Conservation (phyloP, 1,140 invertebrate species). For the Platorchestia sp. region DNA sequence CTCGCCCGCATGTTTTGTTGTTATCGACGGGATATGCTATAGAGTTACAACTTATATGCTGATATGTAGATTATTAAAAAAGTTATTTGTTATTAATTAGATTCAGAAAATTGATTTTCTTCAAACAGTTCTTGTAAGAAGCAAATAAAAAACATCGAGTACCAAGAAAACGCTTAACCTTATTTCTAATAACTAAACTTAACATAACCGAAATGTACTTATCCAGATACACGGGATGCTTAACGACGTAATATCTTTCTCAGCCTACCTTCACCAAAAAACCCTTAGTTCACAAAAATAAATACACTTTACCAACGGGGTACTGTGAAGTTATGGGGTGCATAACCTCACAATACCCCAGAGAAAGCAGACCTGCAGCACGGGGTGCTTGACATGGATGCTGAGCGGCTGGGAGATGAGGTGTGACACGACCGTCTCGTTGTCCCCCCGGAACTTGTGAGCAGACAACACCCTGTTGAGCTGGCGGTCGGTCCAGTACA, state of each 20-base stretch:
- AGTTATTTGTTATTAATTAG: too few relatives aligned
- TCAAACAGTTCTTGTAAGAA: too few relatives aligned
- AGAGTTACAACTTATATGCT: too few relatives aligned
- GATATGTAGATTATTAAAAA: too few relatives aligned
- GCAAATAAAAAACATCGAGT: background rate
- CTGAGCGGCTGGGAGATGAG: conserved; percentile 93
- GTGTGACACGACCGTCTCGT: conserved; percentile 94
- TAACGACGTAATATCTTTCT: background rate
- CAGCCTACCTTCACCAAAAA: background rate
- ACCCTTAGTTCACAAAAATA: too few relatives aligned
- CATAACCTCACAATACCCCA: background rate
- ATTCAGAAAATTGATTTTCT: too few relatives aligned
- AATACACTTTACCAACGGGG: too few relatives aligned
- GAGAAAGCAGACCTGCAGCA: conserved; percentile 82
- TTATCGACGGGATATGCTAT: too few relatives aligned
- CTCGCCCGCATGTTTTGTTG: too few relatives aligned
- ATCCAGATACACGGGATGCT: background rate
- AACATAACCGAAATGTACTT: background rate
- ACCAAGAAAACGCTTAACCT: background rate
- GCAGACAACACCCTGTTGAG: conserved; percentile 81
- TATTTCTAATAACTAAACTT: background rate
- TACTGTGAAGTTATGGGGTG: background rate
- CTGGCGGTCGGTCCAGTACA: conserved; percentile 98
- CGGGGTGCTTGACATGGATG: conserved; percentile 93
- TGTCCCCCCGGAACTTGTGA: conserved; percentile 90